These are phyloP conservation scores for Drepana arcuata DNA, from an alignment of 1,140 invertebrate genomes.

Conservation along the genomic window DNA sequence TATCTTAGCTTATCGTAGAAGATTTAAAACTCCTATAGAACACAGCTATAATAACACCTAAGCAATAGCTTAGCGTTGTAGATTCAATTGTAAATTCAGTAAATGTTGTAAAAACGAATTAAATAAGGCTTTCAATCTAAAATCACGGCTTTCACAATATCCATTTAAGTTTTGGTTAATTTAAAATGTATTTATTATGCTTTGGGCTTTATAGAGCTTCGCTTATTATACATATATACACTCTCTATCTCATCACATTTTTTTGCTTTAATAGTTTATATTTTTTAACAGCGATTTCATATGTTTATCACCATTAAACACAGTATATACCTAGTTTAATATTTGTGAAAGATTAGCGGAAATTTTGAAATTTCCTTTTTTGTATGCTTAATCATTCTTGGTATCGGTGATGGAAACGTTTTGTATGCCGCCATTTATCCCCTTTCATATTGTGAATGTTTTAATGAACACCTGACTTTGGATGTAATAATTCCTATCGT, in stretches of 20 bases:
- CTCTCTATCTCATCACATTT: constrained; percentile 9
- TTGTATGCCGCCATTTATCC: constrained; percentile 42
- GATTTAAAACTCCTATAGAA: constrained; percentile 16
- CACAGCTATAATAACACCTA: constrained; percentile 19
- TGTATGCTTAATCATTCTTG: constrained; percentile 73
- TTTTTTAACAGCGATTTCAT: constrained; percentile 2
- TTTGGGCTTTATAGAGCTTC: constrained; percentile 36
- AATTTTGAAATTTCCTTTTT: constrained; percentile 52
- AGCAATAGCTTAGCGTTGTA: constrained; percentile 16
- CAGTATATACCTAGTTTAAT: constrained; percentile 1
- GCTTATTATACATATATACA: constrained; percentile 21
- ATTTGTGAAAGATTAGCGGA: no score
- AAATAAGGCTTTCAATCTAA: constrained; percentile 8
- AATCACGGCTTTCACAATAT: constrained; percentile 10
- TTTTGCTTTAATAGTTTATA: background rate
- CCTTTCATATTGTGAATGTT: background rate
- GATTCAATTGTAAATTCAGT: constrained; percentile 6
- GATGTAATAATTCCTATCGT: no score
- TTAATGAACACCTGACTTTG: no score
- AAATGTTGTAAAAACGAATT: constrained; percentile 3
- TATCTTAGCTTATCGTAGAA: constrained; percentile 15
- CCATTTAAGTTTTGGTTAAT: constrained; percentile 5
- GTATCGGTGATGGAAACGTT: constrained; percentile 66
- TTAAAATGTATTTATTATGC: constrained; percentile 9
- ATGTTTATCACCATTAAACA: constrained; percentile 4